Base-by-base conservation (phyloP, 2,797 vertebrate genomes). In the Megalops cyprinoides region DNA sequence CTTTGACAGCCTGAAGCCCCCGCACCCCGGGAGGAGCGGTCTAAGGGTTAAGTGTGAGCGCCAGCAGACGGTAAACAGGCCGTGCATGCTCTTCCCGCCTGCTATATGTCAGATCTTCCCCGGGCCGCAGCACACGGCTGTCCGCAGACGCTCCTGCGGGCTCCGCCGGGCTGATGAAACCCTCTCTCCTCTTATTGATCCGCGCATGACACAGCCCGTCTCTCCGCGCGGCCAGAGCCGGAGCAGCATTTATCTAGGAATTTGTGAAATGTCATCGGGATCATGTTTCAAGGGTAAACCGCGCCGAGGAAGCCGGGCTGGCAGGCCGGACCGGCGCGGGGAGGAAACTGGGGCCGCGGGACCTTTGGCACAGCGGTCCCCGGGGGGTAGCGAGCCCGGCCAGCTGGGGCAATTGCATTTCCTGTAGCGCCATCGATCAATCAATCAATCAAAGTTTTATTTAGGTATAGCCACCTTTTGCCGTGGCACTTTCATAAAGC, bases 191-290 rank as follows among this genome's bases (percentile, higher is more conserved):
- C 34, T 92, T 94, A 96, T 96, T 94, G 93, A 95, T 95, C 93
- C 92, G 90, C 92, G 91, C 91, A 89, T 93, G 94, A 93, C 94
- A 94, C 85, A 91, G 92, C 84, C 91, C 91, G 89, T 91, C 90
- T 93, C 82, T 93, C 82, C 93, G 88, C 93, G 86, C 91, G 90
- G 87, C 89, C 89, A 90, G 89, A 94, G 89, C 93, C 37, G 89
- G 92, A 94, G 93, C 93, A 95, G 95, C 93, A 94, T 95, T 95
- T 95, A 95, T 96, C 94, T 93, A 95, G 92, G 95, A 95, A 94
- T 95, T 95, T 95, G 93, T 93, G 92, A 95, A 95, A 95, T 96
- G 94, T 95, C 94, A 95, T 91, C 92, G 0, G 89, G 93, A 94
- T 96, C 94, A 94, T 95, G 93, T 94, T 95, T 89, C 1, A 88